Conservation (phyloP, 1,140 invertebrate genomes). For the Cotesia chilonis region DNA sequence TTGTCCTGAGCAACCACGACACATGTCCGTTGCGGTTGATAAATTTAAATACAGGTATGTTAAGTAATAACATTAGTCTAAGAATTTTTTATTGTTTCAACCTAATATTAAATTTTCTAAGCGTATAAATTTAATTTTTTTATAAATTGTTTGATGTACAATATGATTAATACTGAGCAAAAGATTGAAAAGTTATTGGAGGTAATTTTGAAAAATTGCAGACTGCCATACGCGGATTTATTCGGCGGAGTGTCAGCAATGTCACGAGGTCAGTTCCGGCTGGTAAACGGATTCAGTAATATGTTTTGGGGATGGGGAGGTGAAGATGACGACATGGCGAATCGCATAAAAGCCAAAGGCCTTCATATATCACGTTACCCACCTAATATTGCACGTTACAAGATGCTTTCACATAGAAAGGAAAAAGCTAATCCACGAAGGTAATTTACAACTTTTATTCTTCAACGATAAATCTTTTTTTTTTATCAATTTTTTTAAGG, state of each 20-base stretch:
- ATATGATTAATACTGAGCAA: neutral
- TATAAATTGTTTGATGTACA: too few species aligned
- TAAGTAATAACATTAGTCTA: constrained; percentile 34
- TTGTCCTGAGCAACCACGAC: constrained; percentile 88
- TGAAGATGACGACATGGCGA: constrained; percentile 93
- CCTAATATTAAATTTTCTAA: too few species aligned
- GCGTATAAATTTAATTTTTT: too few species aligned
- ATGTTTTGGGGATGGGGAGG: constrained; percentile 94
- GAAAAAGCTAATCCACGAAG: constrained; percentile 89
- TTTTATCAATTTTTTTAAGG: constrained; percentile 10
- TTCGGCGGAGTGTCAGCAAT: constrained; percentile 92
- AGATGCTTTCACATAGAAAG: constrained; percentile 89
- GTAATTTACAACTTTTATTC: constrained; percentile 61
- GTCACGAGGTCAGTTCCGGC: constrained; percentile 80
- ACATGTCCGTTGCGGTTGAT: constrained; percentile 95
- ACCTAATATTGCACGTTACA: constrained; percentile 86
- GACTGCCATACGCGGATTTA: constrained; percentile 86
- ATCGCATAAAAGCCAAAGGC: constrained; percentile 79
- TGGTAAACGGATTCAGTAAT: constrained; percentile 91
- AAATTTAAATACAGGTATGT: constrained; percentile 83
- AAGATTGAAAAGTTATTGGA: neutral
- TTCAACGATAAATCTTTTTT: neutral
- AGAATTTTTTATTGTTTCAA: too few species aligned
- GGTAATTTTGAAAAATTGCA: constrained; percentile 54
- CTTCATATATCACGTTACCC: constrained; percentile 88